These are phyloP conservation scores for Sclerodermus sp. DNA, from an alignment of 2,888 invertebrate genomes.

Conservation along the genomic window DNA sequence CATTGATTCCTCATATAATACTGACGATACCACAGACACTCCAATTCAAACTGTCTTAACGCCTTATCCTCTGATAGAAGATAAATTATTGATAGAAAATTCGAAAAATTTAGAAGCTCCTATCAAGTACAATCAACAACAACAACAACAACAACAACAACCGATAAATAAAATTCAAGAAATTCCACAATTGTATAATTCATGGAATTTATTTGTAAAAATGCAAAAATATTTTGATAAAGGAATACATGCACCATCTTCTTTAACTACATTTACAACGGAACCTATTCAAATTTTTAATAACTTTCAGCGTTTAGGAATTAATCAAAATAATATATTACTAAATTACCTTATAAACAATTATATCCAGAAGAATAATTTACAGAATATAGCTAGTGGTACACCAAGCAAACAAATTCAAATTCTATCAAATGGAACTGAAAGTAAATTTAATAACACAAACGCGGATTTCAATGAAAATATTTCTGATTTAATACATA, in stretches of 20 bases:
- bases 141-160: not conserved
- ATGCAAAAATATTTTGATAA: too few relatives aligned
- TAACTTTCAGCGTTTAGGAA: constrained; percentile 8
- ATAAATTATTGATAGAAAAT: constrained; percentile 1
- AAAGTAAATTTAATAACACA: constrained; percentile 1
- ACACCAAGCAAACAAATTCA: constrained; percentile 9
- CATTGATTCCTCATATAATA: constrained; percentile 22
- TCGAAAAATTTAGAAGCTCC: not conserved
- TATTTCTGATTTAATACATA: constrained; percentile 10
- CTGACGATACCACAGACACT: constrained; percentile 17
- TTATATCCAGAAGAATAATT: constrained; percentile 27
- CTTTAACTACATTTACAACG: too few relatives aligned
- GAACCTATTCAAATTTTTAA: constrained; percentile 2
- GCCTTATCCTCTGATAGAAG: constrained; percentile 37
- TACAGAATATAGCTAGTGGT: constrained; percentile 4
- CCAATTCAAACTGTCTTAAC: constrained; percentile 18
- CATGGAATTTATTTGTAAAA: too few relatives aligned
- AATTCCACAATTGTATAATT: too few relatives aligned
- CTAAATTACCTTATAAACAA: constrained; percentile 31
- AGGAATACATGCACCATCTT: too few relatives aligned
- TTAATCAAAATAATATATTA: constrained; percentile 10
- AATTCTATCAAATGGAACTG: not conserved
- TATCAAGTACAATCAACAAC: constrained; percentile 1
- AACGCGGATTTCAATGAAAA: constrained; percentile 3
- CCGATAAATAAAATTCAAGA: too few relatives aligned